Percentiles rank a stretch among this genome's conserved stretches.
Evolutionary conservation across 1,140 invertebrate genomes (phyloP).

Genomic region (Calosoma granatense): DNA sequence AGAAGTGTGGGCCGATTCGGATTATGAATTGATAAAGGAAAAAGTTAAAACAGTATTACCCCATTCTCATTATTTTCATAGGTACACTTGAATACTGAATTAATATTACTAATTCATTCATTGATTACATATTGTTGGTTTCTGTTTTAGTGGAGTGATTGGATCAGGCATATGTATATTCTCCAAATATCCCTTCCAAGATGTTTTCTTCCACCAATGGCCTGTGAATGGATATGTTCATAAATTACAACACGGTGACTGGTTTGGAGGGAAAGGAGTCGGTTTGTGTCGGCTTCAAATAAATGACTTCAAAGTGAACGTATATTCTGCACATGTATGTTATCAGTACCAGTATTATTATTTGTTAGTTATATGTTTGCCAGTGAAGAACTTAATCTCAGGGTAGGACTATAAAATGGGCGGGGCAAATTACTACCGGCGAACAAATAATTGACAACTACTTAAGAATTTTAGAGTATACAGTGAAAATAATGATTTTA

Average conservation of each 20-base stretch:
- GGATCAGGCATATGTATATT: slow-evolving; percentile 90
- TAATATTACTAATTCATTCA: slow-evolving; percentile 12
- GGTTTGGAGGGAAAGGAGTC: slow-evolving; percentile 96
- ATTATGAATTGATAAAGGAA: slow-evolving; percentile 61
- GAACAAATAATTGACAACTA: not conserved
- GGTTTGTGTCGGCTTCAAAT: slow-evolving; percentile 68
- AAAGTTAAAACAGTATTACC: slow-evolving; percentile 54
- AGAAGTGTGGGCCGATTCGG: slow-evolving; percentile 78
- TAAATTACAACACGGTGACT: slow-evolving; percentile 93
- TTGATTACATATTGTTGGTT: slow-evolving; percentile 10
- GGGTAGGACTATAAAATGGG: too few species aligned
- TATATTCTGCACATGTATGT: slow-evolving; percentile 89
- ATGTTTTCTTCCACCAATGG: slow-evolving; percentile 86
- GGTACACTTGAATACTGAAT: slow-evolving; percentile 40
- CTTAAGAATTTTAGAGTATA: not conserved
- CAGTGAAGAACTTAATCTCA: too few species aligned
- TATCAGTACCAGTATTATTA: slow-evolving; percentile 5
- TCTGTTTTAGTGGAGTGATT: slow-evolving; percentile 65
- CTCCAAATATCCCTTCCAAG: slow-evolving; percentile 75
- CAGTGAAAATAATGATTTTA: slow-evolving; percentile 12
- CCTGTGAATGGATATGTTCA: slow-evolving; percentile 95
- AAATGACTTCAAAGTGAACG: slow-evolving; percentile 59
- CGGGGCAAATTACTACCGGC: too few species aligned
- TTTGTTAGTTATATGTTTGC: too few species aligned
- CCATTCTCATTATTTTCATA: slow-evolving; percentile 88